Percentiles rank a stretch among this genome's conserved stretches.
phyloP scores from a whole-genome alignment of 2,797 vertebrate genomes.

The Florisuga fusca region DNA sequence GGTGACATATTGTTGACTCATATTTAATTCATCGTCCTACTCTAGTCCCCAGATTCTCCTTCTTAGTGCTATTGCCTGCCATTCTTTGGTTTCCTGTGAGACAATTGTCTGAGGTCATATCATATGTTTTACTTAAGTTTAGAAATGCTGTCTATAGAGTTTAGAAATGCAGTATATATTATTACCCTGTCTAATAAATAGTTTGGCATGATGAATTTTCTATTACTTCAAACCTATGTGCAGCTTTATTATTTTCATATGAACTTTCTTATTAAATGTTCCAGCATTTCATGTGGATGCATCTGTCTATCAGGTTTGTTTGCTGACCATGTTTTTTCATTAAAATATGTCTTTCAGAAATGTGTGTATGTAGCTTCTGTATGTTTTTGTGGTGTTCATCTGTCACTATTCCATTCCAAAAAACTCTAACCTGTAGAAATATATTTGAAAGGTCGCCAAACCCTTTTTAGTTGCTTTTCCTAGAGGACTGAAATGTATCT shows the following conservation, averaged over 20 bases:
- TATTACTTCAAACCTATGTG: slow-evolving; percentile 10
- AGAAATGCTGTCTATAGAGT: slow-evolving; percentile 34
- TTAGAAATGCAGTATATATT: slow-evolving; percentile 8
- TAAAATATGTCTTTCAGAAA: not conserved
- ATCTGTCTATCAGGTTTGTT: not conserved
- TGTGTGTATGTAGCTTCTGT: not conserved
- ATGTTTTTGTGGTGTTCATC: not conserved
- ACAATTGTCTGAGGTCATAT: slow-evolving; percentile 38
- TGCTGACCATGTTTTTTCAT: not conserved
- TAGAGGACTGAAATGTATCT: not conserved
- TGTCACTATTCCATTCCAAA: not conserved
- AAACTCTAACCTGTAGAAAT: not conserved
- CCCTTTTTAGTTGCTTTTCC: not conserved
- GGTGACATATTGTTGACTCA: slow-evolving; percentile 52
- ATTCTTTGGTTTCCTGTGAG: slow-evolving; percentile 41
- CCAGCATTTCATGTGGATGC: not conserved
- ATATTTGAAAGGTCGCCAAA: not conserved
- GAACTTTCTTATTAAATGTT: not conserved
- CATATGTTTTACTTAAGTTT: slow-evolving; percentile 58
- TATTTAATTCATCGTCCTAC: slow-evolving; percentile 35
- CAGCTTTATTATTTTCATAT: slow-evolving; percentile 25
- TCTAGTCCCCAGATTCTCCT: slow-evolving; percentile 36
- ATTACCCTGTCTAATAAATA: slow-evolving; percentile 17
- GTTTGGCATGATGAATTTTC: slow-evolving; percentile 28
- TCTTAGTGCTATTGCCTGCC: not conserved